A percentile compares a stretch with the other conserved stretches of the same genome.
phyloP scores from a whole-genome alignment of 1,140 invertebrate genomes.

The Drosophila teissieri region DNA sequence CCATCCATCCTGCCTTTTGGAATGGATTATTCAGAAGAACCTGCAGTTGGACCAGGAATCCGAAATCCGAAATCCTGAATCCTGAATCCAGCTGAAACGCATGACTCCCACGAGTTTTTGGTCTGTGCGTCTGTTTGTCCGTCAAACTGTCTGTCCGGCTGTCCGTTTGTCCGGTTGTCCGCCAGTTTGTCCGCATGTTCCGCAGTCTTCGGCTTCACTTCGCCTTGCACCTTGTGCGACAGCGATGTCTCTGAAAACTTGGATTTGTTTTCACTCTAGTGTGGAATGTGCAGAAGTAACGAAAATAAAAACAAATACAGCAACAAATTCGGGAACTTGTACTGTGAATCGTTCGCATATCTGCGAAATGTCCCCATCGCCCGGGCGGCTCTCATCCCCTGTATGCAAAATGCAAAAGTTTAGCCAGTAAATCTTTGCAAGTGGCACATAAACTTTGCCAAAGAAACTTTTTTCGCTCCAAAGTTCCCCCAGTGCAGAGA shows the following conservation, averaged over 20 bases:
- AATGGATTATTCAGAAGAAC: slow-evolving; percentile 58
- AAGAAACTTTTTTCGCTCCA: slow-evolving; percentile 67
- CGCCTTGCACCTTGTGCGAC: slow-evolving; percentile 67
- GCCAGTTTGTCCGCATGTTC: background rate
- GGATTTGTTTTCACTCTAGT: slow-evolving; percentile 53
- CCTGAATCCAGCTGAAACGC: background rate
- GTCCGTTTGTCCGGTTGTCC: background rate
- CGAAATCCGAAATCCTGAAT: background rate
- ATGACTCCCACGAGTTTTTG: slow-evolving; percentile 12
- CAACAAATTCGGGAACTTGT: slow-evolving; percentile 17
- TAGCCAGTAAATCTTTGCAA: slow-evolving; percentile 81
- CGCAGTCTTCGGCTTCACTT: slow-evolving; percentile 33
- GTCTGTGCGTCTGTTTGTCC: background rate
- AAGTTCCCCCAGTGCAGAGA: slow-evolving; percentile 43
- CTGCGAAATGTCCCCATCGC: slow-evolving; percentile 16
- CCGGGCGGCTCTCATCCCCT: slow-evolving; percentile 25
- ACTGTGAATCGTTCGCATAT: slow-evolving; percentile 37
- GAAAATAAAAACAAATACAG: slow-evolving; percentile 24
- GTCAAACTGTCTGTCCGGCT: slow-evolving; percentile 4
- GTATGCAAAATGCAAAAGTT: slow-evolving; percentile 82
- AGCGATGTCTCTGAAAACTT: slow-evolving; percentile 51
- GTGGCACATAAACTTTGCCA: slow-evolving; percentile 82
- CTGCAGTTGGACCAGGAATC: slow-evolving; percentile 1
- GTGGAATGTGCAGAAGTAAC: slow-evolving; percentile 22
- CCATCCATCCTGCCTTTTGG: background rate